Conservation (phyloP, 2,888 invertebrate species). For the Cheilosia soror region DNA sequence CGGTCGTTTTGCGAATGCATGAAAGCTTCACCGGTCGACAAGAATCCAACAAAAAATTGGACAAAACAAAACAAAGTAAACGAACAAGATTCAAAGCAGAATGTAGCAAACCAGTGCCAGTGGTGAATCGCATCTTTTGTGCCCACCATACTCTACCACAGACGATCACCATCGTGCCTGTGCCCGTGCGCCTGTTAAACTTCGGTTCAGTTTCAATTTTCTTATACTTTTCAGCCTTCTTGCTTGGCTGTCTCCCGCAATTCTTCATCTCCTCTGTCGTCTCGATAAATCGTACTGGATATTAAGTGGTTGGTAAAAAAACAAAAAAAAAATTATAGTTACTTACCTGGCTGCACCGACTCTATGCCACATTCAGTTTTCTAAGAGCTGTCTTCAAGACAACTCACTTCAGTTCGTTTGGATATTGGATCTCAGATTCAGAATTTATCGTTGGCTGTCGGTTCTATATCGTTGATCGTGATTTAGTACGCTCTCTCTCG, state of each 20-base stretch:
- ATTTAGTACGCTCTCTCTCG: conserved; percentile 39
- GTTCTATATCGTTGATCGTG: conserved; percentile 36
- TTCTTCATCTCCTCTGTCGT: conserved; percentile 58
- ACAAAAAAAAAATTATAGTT: conserved; percentile 38
- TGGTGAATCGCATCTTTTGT: conserved; percentile 45
- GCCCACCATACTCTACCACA: conserved; percentile 42
- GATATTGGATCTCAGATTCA: conserved; percentile 54
- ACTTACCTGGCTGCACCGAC: conserved; percentile 72
- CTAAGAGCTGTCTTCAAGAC: conserved; percentile 72
- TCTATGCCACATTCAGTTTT: conserved; percentile 65
- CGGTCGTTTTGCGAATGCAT: conserved; percentile 8
- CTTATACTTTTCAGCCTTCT: conserved; percentile 44
- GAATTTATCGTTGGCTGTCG: conserved; percentile 57
- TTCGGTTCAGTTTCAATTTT: conserved; percentile 48
- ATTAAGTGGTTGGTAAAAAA: conserved; percentile 63
- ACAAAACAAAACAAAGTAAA: conserved; percentile 34
- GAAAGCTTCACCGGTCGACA: conserved; percentile 40
- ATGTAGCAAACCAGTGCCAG: conserved; percentile 43
- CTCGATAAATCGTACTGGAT: conserved; percentile 69
- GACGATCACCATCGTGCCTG: conserved; percentile 18
- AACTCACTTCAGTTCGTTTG: conserved; percentile 65
- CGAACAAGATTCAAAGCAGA: conserved; percentile 43
- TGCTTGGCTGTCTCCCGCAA: conserved; percentile 47
- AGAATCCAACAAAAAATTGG: conserved; percentile 7
- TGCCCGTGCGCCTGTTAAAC: conserved; percentile 23